Evolutionary conservation across 2,113 vertebrate genomes (phyloP), one percentile per base, ranked within the genome.

Genomic region (Mola mola): DNA sequence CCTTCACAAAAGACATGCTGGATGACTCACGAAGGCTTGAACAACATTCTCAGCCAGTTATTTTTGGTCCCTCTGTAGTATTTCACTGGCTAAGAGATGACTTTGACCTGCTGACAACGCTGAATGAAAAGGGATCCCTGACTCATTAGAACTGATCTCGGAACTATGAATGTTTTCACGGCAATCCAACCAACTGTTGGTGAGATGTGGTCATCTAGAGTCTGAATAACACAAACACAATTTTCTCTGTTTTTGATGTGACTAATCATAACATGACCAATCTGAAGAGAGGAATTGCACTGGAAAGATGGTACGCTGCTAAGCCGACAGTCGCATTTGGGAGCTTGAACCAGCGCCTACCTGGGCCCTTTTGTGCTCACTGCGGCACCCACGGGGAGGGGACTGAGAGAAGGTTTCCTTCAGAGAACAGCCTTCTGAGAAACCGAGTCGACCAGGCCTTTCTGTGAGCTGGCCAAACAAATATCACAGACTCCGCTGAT

Each of bases 351-450:
- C 53, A 41, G 47, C 33, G 75, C 61, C 71, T 66, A 78, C 58
- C 68, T 13, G 44, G 72, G 63, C 66, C 66, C 28, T 29, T 79
- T 75, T 67, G 67, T 8, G 68, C 53, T 73, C 22, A 73, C 78
- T 70, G 16, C 78, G 75, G 50, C 59, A 66, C 70, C 76, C 76
- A 73, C 65, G 81, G 76, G 73, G 66, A 76, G 72, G 71, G 66
- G 72, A 62, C 53, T 20, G 60, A 62, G 46, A 33, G 68, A 60
- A 51, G 56, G 53, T 63, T 78, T 70, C 80, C 59, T 70, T 73
- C 57, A 74, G 64, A 84, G 62, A 78, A 41, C 41, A 33, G 71
- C n/a, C n/a, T n/a, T n/a, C n/a, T n/a, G n/a, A n/a, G n/a, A n/a
- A 87, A 75, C 31, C 48, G 52, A 76, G 57, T 55, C 51, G 17